Evolutionary conservation across 2,888 invertebrate genomes (phyloP).

Genomic region (Pterobdella sp.): DNA sequence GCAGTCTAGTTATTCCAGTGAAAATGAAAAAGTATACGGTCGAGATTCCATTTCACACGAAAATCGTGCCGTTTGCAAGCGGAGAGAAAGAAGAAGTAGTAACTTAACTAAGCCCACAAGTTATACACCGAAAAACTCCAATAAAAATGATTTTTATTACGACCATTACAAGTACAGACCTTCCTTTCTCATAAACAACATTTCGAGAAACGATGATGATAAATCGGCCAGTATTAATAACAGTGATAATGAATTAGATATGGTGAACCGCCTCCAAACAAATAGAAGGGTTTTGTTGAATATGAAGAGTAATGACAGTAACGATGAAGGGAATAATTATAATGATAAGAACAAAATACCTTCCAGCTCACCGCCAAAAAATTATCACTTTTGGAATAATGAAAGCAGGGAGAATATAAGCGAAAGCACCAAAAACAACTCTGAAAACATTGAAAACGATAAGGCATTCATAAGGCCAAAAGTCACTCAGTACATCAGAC

Average conservation of each 20-base stretch:
- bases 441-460: too few relatives aligned
- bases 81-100: not conserved
- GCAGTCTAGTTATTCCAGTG: not conserved
- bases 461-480: not conserved
- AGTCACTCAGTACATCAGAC: not conserved
- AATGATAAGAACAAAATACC: not conserved
- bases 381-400: not conserved
- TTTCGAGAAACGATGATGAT: not conserved
- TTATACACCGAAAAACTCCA: not conserved
- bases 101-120: not conserved
- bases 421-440: not conserved
- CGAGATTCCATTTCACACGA: not conserved
- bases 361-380: not conserved
- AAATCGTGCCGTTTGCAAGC: not conserved
- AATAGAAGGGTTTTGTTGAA: not conserved
- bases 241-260: slow-evolving; percentile 1
- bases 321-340: not conserved
- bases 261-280: not conserved
- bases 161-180: slow-evolving; percentile 11
- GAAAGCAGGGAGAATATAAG: not conserved
- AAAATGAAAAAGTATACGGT: not conserved
- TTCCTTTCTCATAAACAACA: not conserved
- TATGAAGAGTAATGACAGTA: not conserved
- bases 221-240: not conserved
- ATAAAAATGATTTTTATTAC: not conserved